Evolutionary conservation across 1,140 invertebrate genomes (phyloP), one percentile per base, ranked within the genome.

Genomic region (Drosophila mojavensis): DNA sequence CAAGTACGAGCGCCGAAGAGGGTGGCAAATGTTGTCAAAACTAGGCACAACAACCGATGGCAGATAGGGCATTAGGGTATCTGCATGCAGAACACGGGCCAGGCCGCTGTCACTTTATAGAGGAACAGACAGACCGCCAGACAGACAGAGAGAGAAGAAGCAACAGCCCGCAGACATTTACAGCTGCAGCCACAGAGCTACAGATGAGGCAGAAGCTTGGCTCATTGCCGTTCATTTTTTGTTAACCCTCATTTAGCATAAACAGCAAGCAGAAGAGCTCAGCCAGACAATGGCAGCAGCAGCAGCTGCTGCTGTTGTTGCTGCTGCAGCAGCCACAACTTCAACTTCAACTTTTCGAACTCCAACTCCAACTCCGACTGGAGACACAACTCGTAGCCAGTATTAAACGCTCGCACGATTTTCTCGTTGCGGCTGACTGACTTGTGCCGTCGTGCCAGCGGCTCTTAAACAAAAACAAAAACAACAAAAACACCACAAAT

Each of bases 401-500:
- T 70, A 79, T 83, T 88, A 88, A 88, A 83, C 80, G 80, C 79
- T 84, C 84, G 84, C 84, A 89, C 84, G 84, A 88, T 88, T 89
- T 89, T 84, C 84, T 89, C 80, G 84, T 88, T 88, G 84, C 84
- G 84, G 80, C 83, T 88, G 84, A 88, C 76, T 88, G 84, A 83
- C 84, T 84, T 88, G 84, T 88, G 84, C 84, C 80, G 84, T 86
- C 84, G 84, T 88, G 80, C 84, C 80, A 75, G 66, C 45, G 72
- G 84, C 80, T 56, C 51, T 68, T 61, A 5, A 4, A 30, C 4
- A 30, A 30, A 30, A 2, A 33, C 7, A 33, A 33, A 30, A 51
- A 59, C 20, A 4, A 28, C 3, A 28, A 28, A 30, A 2, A 33
- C 33, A 33, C 28, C 33, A 63, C 39, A 15, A 33, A 30, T 45